Conservation (phyloP, 2,888 invertebrate species). For the Mythimna lalbum region DNA sequence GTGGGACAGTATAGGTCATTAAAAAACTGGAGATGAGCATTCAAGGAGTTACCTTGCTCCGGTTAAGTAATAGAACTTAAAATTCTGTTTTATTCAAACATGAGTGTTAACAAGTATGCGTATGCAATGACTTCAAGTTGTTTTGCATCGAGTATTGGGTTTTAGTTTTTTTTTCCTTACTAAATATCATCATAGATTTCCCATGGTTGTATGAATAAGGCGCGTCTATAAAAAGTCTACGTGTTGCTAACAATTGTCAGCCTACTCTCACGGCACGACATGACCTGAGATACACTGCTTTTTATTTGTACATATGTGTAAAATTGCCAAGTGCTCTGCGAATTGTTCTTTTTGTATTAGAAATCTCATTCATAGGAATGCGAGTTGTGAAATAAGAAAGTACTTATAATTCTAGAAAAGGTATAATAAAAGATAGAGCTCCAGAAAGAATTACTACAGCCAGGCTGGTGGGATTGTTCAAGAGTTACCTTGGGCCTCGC, state of each 20-base stretch:
- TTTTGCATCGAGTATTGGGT: slow-evolving; percentile 3
- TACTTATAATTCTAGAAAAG: not conserved
- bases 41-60: no score
- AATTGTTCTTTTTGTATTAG: slow-evolving; percentile 25
- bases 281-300: slow-evolving; percentile 47
- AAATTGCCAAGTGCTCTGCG: slow-evolving; percentile 31
- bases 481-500: no score
- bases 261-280: slow-evolving; percentile 52
- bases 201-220: slow-evolving; percentile 39
- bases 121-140: not conserved
- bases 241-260: slow-evolving; percentile 43
- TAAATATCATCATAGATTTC: slow-evolving; percentile 30
- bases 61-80: no score
- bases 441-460: not conserved
- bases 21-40: no score
- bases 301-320: slow-evolving; percentile 20
- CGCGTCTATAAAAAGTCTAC: slow-evolving; percentile 33
- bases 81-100: no score
- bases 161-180: not conserved
- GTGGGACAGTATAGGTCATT: no score
- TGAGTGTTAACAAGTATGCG: not conserved
- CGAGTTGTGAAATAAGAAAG: not conserved
- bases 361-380: not conserved
- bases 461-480: no score
- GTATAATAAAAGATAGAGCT: not conserved